Conservation (phyloP, 2,797 vertebrate genomes). For the Avahi laniger region DNA sequence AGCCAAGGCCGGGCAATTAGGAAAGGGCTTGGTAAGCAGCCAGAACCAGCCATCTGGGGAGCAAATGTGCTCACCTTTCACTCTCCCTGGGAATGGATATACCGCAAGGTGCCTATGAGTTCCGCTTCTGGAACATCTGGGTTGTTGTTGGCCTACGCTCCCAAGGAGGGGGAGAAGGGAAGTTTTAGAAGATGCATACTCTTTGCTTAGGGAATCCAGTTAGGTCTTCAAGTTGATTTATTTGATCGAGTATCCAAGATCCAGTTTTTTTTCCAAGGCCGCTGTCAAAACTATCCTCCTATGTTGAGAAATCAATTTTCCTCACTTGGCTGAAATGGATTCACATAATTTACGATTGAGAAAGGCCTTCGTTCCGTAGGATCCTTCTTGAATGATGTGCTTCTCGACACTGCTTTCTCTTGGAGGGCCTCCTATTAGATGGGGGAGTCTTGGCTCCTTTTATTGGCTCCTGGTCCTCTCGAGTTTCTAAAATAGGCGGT, state of each 20-base stretch:
- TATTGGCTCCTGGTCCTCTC: not conserved
- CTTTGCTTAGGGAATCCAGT: not conserved
- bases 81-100: not conserved
- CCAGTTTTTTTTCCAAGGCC: not conserved
- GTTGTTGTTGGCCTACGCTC: not conserved
- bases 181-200: not conserved
- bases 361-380: not conserved
- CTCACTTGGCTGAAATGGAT: not conserved
- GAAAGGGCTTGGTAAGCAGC: constrained; percentile 49
- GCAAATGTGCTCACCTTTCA: not conserved
- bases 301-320: constrained; percentile 49
- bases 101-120: not conserved
- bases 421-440: not conserved
- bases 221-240: constrained; percentile 38
- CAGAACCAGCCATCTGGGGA: constrained; percentile 61
- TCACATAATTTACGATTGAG: not conserved
- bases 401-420: not conserved
- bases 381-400: not conserved
- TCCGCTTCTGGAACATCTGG: not conserved
- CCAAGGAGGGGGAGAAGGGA: not conserved
- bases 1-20: constrained; percentile 46
- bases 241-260: constrained; percentile 27
- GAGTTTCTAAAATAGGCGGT: not conserved
- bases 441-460: not conserved
- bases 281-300: constrained; percentile 47